Evolutionary conservation across 2,888 invertebrate genomes (phyloP).

Genomic region (Chouioia cunea): DNA sequence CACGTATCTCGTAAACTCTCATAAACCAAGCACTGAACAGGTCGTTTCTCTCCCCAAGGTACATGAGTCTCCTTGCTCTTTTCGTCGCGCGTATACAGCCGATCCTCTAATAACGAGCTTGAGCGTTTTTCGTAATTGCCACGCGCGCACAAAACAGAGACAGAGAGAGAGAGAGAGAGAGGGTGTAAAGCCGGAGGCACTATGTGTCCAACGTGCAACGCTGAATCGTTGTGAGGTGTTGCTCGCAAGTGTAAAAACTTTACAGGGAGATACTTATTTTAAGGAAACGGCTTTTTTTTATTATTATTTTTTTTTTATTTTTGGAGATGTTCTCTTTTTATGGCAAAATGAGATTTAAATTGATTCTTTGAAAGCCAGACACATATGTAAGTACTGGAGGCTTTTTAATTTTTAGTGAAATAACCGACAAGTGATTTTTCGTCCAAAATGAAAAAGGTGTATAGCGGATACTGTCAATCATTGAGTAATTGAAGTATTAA

Average conservation of each 20-base stretch:
- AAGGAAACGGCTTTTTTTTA: neutral
- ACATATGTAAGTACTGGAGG: too few species aligned
- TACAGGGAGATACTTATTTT: constrained; percentile 7
- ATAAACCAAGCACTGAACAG: constrained; percentile 12
- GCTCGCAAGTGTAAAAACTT: constrained; percentile 19
- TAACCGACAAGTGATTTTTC: too few species aligned
- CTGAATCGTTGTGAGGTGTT: neutral
- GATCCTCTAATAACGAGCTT: constrained; percentile 29
- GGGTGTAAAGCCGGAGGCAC: constrained; percentile 10
- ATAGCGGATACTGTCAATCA: too few species aligned
- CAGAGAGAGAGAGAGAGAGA: too few species aligned
- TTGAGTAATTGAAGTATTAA: too few species aligned
- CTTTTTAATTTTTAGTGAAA: too few species aligned
- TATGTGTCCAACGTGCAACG: constrained; percentile 2
- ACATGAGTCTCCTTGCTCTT: neutral
- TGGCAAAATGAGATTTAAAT: too few species aligned
- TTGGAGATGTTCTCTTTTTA: neutral
- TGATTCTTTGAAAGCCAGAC: too few species aligned
- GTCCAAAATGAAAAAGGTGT: too few species aligned
- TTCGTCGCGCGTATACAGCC: constrained; percentile 7
- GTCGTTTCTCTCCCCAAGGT: neutral
- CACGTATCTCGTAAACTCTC: neutral
- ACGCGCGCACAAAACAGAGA: neutral
- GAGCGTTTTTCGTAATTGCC: constrained; percentile 23
- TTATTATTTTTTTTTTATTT: neutral